These are phyloP conservation scores for Zaprionus taronus DNA, from an alignment of 1,140 invertebrate species.

Conservation along the genomic window DNA sequence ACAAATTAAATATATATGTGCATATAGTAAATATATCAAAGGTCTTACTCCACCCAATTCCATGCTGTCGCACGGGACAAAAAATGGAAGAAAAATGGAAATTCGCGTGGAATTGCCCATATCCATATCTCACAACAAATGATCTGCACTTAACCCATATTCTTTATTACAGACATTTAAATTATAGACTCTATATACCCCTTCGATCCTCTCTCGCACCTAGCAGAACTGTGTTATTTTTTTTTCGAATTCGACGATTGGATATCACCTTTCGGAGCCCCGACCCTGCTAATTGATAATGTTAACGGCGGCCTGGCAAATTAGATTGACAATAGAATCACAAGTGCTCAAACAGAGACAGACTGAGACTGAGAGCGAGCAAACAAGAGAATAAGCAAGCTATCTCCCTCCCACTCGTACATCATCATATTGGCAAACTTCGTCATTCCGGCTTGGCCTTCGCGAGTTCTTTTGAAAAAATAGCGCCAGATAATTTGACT, in stretches of 20 bases:
- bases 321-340: constrained; percentile 60
- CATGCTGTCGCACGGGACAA: too few relatives aligned
- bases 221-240: not conserved
- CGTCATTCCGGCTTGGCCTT: constrained; percentile 14
- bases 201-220: not conserved
- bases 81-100: too few relatives aligned
- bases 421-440: not conserved
- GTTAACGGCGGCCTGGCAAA: constrained; percentile 58
- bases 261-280: constrained; percentile 41
- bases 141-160: not conserved
- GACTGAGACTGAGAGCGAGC: not conserved
- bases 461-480: constrained; percentile 23
- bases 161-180: not conserved
- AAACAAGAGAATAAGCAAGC: not conserved
- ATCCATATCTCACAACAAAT: not conserved
- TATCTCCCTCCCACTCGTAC: constrained; percentile 20
- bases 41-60: not conserved
- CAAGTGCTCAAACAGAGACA: constrained; percentile 45
- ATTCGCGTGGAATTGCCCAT: too few relatives aligned
- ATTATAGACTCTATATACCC: not conserved
- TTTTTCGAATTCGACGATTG: constrained; percentile 36
- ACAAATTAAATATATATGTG: not conserved
- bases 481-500: constrained; percentile 17
- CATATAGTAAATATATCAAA: not conserved
- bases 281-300: constrained; percentile 71